Conservation (phyloP, 2,888 invertebrate genomes). For the Creontiades dilutus region DNA sequence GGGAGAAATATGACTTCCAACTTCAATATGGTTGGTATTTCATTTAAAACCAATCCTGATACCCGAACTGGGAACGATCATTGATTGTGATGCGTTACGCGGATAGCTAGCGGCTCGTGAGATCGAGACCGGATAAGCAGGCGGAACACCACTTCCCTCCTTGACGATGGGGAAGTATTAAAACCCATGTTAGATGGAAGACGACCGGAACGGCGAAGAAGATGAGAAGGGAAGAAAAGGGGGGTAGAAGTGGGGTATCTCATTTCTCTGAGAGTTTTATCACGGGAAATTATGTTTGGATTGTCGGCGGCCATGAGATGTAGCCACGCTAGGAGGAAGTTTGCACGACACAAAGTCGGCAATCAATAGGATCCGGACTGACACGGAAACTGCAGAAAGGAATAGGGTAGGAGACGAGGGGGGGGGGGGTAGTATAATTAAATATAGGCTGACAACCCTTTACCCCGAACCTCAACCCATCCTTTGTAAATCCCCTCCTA, state of each 20-base stretch:
- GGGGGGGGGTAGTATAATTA: not conserved
- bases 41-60: no score
- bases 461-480: not conserved
- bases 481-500: constrained; percentile 8
- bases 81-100: no score
- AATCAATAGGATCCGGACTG: constrained; percentile 63
- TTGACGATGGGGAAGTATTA: not conserved
- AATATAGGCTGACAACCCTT: constrained; percentile 25
- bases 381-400: constrained; percentile 44
- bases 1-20: no score
- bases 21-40: no score
- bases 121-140: not conserved
- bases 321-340: constrained; percentile 65
- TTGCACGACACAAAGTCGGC: constrained; percentile 68
- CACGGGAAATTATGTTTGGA: constrained; percentile 57
- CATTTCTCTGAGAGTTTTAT: constrained; percentile 58
- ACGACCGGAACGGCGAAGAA: not conserved
- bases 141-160: not conserved
- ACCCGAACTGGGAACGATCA: no score
- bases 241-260: not conserved
- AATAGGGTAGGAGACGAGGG: not conserved
- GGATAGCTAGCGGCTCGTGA: not conserved
- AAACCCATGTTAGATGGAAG: not conserved
- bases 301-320: constrained; percentile 61
- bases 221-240: not conserved